Percentiles rank a stretch among this genome's conserved stretches.
Evolutionary conservation across 1,140 invertebrate genomes (phyloP).

Genomic region (Ips typographus): DNA sequence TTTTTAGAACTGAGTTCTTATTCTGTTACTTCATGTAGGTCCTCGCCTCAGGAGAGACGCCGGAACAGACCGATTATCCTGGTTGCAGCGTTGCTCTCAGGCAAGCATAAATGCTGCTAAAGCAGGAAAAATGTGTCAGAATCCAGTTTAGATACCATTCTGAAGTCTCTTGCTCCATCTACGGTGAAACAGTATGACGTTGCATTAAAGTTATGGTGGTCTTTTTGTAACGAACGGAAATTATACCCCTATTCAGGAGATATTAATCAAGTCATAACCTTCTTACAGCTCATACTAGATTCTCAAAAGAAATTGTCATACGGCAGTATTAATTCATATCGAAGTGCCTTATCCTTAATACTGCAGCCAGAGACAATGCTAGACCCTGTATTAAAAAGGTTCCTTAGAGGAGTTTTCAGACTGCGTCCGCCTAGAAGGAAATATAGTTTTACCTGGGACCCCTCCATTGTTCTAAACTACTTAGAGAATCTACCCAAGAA

Average conservation of each 20-base stretch:
- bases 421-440: too few relatives aligned
- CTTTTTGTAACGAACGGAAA: not conserved
- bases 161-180: not conserved
- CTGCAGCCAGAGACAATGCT: not conserved
- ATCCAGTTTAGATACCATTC: not conserved
- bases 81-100: conserved; percentile 5
- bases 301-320: not conserved
- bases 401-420: too few relatives aligned
- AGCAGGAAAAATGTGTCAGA: not conserved
- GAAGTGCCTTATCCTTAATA: not conserved
- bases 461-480: too few relatives aligned
- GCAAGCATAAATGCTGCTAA: too few relatives aligned
- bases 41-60: too few relatives aligned
- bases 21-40: too few relatives aligned
- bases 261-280: not conserved
- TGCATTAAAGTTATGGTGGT: not conserved
- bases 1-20: too few relatives aligned
- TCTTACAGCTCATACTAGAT: not conserved
- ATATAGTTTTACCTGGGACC: too few relatives aligned
- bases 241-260: not conserved
- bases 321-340: not conserved
- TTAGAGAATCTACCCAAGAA: too few relatives aligned
- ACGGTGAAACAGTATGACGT: not conserved
- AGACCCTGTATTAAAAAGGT: not conserved
- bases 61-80: not conserved